phyloP scores from a whole-genome alignment of 2,888 invertebrate species.

The Onchidella celtica region DNA sequence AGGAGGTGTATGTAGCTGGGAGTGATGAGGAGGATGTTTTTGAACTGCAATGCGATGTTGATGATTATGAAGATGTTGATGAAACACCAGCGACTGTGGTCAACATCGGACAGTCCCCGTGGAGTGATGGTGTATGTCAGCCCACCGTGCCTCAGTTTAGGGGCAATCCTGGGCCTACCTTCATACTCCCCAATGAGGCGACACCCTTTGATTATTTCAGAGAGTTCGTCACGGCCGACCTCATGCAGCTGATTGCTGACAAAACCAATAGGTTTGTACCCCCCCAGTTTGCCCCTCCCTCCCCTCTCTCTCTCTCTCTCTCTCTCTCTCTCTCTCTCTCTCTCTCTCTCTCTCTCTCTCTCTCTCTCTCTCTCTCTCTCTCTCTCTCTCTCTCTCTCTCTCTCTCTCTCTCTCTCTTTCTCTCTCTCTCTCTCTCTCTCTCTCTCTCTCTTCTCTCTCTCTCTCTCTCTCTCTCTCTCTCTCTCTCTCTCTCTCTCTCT shows the following conservation, averaged over 20 bases:
- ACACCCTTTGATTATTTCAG: too few relatives aligned
- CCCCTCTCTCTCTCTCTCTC: slow-evolving; percentile 22
- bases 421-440: slow-evolving; percentile 21
- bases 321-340: slow-evolving; percentile 40
- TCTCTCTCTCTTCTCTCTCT: slow-evolving; percentile 17
- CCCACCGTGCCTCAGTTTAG: too few relatives aligned
- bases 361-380: slow-evolving; percentile 19
- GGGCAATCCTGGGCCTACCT: too few relatives aligned
- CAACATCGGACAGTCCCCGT: too few relatives aligned
- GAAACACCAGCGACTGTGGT: too few relatives aligned
- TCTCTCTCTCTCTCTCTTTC: slow-evolving; percentile 35
- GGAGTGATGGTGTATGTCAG: too few relatives aligned
- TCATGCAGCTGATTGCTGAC: too few relatives aligned
- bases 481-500: not conserved
- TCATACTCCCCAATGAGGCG: too few relatives aligned
- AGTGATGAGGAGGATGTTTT: not conserved
- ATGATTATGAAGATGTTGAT: not conserved
- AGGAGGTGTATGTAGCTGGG: too few relatives aligned
- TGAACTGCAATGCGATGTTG: not conserved
- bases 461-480: not conserved
- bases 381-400: slow-evolving; percentile 9
- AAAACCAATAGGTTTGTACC: too few relatives aligned
- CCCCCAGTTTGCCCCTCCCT: too few relatives aligned
- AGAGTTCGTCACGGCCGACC: too few relatives aligned
- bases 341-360: slow-evolving; percentile 41